Evolutionary conservation across 2,888 invertebrate species (phyloP), one percentile per base, ranked within the genome.

Genomic region (Tanypteryx hageni): DNA sequence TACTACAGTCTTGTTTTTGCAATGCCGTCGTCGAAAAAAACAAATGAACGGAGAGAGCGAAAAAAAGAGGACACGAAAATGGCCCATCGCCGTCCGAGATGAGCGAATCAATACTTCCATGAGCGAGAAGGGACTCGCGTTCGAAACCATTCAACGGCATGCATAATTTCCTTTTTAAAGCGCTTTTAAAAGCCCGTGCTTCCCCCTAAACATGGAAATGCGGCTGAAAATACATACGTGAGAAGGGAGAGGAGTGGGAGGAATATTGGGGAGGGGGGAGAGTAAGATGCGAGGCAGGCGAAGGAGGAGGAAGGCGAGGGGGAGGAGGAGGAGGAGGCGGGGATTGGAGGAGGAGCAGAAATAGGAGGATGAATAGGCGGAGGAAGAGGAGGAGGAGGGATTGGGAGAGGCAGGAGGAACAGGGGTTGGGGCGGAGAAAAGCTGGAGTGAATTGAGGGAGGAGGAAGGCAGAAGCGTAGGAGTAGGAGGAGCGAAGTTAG

Each of bases 81-180:
- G 76, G 13, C 13, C 76, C 76, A 76, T 76, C 76, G 22, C 76
- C 22, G 76, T 76, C 0, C 27, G 76, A 76, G 76, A 76, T 76
- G 44, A 44, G 44, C 44, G 44, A 44, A 44, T 44, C 76, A 76
- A 76, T 76, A 76, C 22, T 76, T 76, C 76, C 76, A 76, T 76
- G 22, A 76, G 76, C 22, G 76, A 68, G 68, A 68, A 68, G 68
- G 86, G 86, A 31, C 22, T 61, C 22, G 86, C 61, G 86, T 86
- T 86, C 86, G 86, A 86, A 31, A 31, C 86, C 89, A 68, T 89
- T 89, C 89, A 64, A 64, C 89, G 89, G 89, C 89, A 89, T 89
- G 89, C 89, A 89, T 89, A 89, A 89, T 89, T 89, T 89, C 89
- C 89, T 89, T 89, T 89, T 89, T 89, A 89, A 89, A 89, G 56